Percentiles rank a stretch among this genome's conserved stretches.
Evolutionary conservation across 2,888 invertebrate genomes (phyloP).

Genomic region (Acleris holmiana): DNA sequence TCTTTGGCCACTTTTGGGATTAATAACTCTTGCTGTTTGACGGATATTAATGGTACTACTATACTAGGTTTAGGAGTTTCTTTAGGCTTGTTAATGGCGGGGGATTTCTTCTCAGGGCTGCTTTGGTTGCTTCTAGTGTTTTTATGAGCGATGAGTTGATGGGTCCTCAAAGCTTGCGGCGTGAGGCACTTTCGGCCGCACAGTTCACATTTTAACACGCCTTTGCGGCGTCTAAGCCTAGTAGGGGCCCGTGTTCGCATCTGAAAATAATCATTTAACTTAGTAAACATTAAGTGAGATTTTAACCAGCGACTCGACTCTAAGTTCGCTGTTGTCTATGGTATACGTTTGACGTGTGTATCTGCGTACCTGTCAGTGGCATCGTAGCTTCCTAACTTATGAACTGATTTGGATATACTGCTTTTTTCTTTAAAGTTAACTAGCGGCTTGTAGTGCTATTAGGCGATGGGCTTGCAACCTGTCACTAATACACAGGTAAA

Average conservation of each 20-base stretch:
- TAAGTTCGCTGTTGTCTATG: too few species aligned
- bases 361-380: too few species aligned
- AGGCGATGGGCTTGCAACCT: too few species aligned
- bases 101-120: conserved; percentile 36
- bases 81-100: conserved; percentile 38
- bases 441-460: too few species aligned
- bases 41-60: not conserved
- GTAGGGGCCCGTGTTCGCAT: conserved; percentile 63
- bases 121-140: conserved; percentile 39
- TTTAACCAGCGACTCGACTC: too few species aligned
- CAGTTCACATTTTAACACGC: conserved; percentile 54
- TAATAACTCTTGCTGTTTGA: not conserved
- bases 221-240: conserved; percentile 50
- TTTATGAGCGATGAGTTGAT: conserved; percentile 52
- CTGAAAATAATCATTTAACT: conserved; percentile 41
- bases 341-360: too few species aligned
- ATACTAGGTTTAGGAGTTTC: conserved; percentile 12
- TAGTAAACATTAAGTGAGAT: not conserved
- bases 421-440: too few species aligned
- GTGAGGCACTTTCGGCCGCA: conserved; percentile 58
- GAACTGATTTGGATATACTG: too few species aligned
- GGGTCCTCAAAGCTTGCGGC: conserved; percentile 52
- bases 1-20: not conserved
- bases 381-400: too few species aligned
- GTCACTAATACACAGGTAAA: too few species aligned